Base-by-base conservation (phyloP, 2,113 vertebrate genomes). In the Chrysochloris asiatica region DNA sequence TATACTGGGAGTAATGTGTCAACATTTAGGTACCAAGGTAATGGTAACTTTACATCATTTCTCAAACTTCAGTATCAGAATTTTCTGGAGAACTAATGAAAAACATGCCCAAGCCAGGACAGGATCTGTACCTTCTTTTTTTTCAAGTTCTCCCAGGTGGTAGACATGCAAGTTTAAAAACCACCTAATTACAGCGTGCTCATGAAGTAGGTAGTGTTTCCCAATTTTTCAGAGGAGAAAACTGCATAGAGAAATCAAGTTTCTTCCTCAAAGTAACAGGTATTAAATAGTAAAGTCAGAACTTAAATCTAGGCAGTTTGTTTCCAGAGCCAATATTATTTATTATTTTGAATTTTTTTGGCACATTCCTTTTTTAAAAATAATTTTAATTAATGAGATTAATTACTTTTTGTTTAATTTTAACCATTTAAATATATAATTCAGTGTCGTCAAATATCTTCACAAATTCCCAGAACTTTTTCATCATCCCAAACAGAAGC, bases 161-260 rank as follows among this genome's bases (percentile, higher is more conserved):
- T 33, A 83, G 82, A 72, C 45, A 59, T 4, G 10, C 10, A 59
- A 33, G 45, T 73, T 72, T 77, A 59, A 81, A 59, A 89, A 33
- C 21, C 54, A 38, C 8, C 65, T 28, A 69, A 33, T 11, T 30
- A 0, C 45, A 45, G 38, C 1, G 6, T 36, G 17, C 63, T 67
- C 16, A 41, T 33, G 50, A 56, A 86, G 22, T 54, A 24, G 43
- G 5, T 84, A 33, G 21, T 52, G 28, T 10, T 96, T 94, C 79
- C 86, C n/a, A 65, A 33, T 10, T 96, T 94, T 83, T 88, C n/a
- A 65, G 56, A 85, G 84, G 83, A 86, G 63, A 79, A 82, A 78
- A 50, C 86, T 63, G 19, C 17, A 38, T 43, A 86, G 50, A 82
- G 88, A 91, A 63, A 72, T 71, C 56, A 72, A 72, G n/a, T 54